A percentile compares a stretch with the other conserved stretches of the same genome.
Evolutionary conservation across 2,888 invertebrate species (phyloP).

Genomic region (Endotricha flammealis): DNA sequence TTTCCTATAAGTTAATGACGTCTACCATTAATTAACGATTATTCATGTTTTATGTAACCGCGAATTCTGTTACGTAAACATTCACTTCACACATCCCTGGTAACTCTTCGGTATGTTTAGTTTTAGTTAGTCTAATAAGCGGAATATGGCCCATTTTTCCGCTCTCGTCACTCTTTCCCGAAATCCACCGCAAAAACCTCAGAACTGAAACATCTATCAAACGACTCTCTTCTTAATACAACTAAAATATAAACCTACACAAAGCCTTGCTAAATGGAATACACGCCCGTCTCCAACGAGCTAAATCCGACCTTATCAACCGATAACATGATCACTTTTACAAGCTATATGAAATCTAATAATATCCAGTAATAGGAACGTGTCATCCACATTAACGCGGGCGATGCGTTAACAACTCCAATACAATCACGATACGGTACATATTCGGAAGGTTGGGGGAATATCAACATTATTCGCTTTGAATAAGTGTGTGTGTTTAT

Average conservation of each 20-base stretch:
- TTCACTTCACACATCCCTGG: neutral
- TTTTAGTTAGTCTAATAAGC: slow-evolving; percentile 26
- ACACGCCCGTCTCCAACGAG: slow-evolving; percentile 27
- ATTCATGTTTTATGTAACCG: too few species aligned
- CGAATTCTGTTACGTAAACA: slow-evolving; percentile 23
- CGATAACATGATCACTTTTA: slow-evolving; percentile 41
- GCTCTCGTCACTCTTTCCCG: slow-evolving; percentile 37
- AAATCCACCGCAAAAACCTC: slow-evolving; percentile 53
- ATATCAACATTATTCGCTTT: slow-evolving; percentile 66
- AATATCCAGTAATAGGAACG: slow-evolving; percentile 44
- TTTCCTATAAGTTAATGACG: too few species aligned
- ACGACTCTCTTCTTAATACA: slow-evolving; percentile 58
- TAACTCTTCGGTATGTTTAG: neutral
- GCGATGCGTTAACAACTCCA: slow-evolving; percentile 60
- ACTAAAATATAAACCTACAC: slow-evolving; percentile 58
- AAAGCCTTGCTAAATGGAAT: slow-evolving; percentile 56
- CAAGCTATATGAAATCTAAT: slow-evolving; percentile 28
- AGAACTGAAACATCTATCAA: slow-evolving; percentile 63
- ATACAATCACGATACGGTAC: slow-evolving; percentile 55
- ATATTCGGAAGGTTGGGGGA: slow-evolving; percentile 56
- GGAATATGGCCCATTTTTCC: slow-evolving; percentile 33
- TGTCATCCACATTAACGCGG: slow-evolving; percentile 50
- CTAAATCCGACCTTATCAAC: slow-evolving; percentile 39
- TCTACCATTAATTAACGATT: too few species aligned
- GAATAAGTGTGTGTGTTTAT: slow-evolving; percentile 48